Evolutionary conservation across 2,113 vertebrate species (phyloP), one percentile per base, ranked within the genome.

Genomic region (Eleginops maclovinus): DNA sequence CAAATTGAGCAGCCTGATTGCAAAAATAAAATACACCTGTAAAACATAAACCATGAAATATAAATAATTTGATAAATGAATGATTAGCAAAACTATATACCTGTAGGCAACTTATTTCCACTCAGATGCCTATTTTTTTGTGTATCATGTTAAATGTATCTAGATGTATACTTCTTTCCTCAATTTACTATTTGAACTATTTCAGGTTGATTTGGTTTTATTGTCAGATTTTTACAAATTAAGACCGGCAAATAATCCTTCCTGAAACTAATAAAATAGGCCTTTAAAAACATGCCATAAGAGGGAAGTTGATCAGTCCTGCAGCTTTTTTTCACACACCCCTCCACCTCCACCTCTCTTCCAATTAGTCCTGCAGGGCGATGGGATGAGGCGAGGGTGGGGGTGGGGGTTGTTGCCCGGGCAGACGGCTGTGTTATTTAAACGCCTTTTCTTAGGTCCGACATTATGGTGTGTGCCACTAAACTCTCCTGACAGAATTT

Each of bases 391-490:
- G 51, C 28, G 49, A 17, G 28, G 75, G 40, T n/a, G 28, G 68
- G 31, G 9, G 53, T 49, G 54, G 58, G 66, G 72, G 85, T 58
- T 60, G 53, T 31, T 72, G 75, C 24, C 55, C 72, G 46, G 87
- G 72, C 93, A 94, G 91, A 94, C 92, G 88, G 90, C 65, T 55
- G 15, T 80, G 77, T 62, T 61, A 89, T 88, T 90, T 93, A 91
- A 90, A 92, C 82, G 87, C 87, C 91, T 93, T 89, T 92, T 89
- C 91, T 93, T 89, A 84, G 90, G 83, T 79, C 88, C 41, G 46
- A 64, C 91, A 91, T 87, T 92, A 92, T 93, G 93, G 85, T 90
- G 91, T 90, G 88, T 83, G 89, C 75, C 84, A 81, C 90, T 94
- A 90, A 93, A 93, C 91, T 88, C 93, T 90, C 83, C 89, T 87